Base-by-base conservation (phyloP, 2,797 vertebrate genomes). In the Pipistrellus nathusii region DNA sequence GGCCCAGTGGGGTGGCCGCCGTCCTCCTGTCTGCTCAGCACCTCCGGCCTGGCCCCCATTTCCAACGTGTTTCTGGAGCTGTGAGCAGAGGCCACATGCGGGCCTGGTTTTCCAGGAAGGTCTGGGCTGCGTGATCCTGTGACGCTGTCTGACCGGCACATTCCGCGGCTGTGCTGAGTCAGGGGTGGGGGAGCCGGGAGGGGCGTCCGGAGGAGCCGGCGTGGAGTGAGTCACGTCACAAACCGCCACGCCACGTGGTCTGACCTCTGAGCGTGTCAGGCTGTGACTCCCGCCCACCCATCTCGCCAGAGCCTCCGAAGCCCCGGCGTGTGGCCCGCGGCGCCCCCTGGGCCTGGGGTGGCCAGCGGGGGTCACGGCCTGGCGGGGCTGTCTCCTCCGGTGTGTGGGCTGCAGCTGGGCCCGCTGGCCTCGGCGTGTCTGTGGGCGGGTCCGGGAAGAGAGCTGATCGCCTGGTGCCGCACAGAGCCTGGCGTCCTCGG, bases 401-500 rank as follows among this genome's bases (percentile, higher is more conserved):
- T 3, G 7, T 25, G 21, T 27, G 4, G n/a, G 32, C 68, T 64
- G 44, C 48, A 1, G 0, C 51, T 32, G 8, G 32, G 53, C 10
- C 76, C 32, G 0, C 75, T 8, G 32, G 76, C 21, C 76, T 35
- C 13, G 5, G 76, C 13, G 32, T 15, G 4, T 35, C 51, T 13
- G 48, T 5, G 48, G 18, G 51, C 7, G 51, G 51, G 41, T 11
- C 71, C 46, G 1, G 15, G 51, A 3, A 7, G 38, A 62, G 76
- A 44, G 64, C 17, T 51, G 11, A 0, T 11, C 1, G 6, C 21
- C 0, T 0, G 0, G 14, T 5, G 30, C 3, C 6, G 38, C 3
- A 0, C 7, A 23, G 0, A 2, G 6, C n/a, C n/a, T n/a, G n/a
- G n/a, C n/a, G n/a, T 44, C 41, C 41, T 6, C 46, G 46, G 3